Percentiles rank a stretch among this genome's conserved stretches.
Conservation (phyloP, 2,888 invertebrate species). For the Pantelozetes paolii region DNA sequence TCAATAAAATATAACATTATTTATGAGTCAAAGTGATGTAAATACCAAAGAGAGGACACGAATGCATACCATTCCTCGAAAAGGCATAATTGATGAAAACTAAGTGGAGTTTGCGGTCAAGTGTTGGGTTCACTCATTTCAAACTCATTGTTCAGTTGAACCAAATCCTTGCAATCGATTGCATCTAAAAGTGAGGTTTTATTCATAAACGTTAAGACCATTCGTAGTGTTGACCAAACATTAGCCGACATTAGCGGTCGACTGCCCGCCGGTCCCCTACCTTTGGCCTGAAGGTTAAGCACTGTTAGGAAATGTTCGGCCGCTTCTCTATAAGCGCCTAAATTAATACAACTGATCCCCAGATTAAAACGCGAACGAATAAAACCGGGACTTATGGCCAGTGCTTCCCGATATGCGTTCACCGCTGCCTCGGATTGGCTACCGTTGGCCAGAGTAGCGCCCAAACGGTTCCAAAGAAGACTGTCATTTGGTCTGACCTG, state of each 20-base stretch:
- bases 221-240: constrained; percentile 87
- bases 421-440: constrained; percentile 92
- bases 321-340: constrained; percentile 84
- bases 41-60: not conserved
- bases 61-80: constrained; percentile 5
- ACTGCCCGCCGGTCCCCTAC: constrained; percentile 58
- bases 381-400: constrained; percentile 88
- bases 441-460: constrained; percentile 94
- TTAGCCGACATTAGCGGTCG: constrained; percentile 71
- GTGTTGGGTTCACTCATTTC: constrained; percentile 46
- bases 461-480: constrained; percentile 91
- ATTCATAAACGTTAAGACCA: constrained; percentile 75
- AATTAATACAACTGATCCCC: constrained; percentile 94
- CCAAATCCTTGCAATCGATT: constrained; percentile 57
- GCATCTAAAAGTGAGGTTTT: constrained; percentile 58
- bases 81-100: constrained; percentile 18
- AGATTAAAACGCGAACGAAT: constrained; percentile 95
- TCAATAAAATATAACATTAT: not conserved
- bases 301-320: constrained; percentile 91
- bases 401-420: constrained; percentile 85
- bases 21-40: not conserved
- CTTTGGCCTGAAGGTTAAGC: constrained; percentile 77
- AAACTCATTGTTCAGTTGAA: constrained; percentile 52
- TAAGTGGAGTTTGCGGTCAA: not conserved
- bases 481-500: constrained; percentile 79